These are phyloP conservation scores for Colinus virginianus DNA, from an alignment of 2,113 vertebrate species.

Conservation along the genomic window DNA sequence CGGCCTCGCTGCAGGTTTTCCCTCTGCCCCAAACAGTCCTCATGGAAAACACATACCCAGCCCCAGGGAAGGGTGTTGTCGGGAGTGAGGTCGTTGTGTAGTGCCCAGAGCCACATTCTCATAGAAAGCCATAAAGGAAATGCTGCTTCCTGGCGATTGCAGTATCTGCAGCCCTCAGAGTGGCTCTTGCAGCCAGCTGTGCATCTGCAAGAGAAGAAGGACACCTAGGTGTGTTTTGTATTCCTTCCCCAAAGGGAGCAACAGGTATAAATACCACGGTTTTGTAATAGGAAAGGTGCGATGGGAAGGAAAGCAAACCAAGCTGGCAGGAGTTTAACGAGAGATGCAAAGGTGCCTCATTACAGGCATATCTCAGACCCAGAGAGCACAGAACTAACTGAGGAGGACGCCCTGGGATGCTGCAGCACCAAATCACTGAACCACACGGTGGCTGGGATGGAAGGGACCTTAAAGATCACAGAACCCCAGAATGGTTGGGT, in stretches of 20 bases:
- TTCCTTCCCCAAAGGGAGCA: neutral
- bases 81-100: rapidly evolving
- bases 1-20: rapidly evolving
- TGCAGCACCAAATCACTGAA: neutral
- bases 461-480: neutral
- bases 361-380: rapidly evolving
- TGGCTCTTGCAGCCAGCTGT: neutral
- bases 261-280: rapidly evolving
- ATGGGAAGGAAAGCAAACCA: rapidly evolving
- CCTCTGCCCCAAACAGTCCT: neutral
- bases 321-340: neutral
- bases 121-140: rapidly evolving
- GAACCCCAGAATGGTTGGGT: no score
- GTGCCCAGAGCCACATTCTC: rapidly evolving
- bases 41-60: rapidly evolving
- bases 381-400: rapidly evolving
- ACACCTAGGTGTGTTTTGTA: rapidly evolving
- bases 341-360: neutral
- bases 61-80: rapidly evolving
- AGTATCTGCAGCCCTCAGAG: neutral
- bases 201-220: rapidly evolving
- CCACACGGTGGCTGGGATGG: neutral
- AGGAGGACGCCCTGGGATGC: rapidly evolving
- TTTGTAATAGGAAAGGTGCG: neutral
- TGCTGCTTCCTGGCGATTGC: rapidly evolving